Evolutionary conservation across 1,140 invertebrate genomes (phyloP).

Genomic region (Reticulitermes speratus): DNA sequence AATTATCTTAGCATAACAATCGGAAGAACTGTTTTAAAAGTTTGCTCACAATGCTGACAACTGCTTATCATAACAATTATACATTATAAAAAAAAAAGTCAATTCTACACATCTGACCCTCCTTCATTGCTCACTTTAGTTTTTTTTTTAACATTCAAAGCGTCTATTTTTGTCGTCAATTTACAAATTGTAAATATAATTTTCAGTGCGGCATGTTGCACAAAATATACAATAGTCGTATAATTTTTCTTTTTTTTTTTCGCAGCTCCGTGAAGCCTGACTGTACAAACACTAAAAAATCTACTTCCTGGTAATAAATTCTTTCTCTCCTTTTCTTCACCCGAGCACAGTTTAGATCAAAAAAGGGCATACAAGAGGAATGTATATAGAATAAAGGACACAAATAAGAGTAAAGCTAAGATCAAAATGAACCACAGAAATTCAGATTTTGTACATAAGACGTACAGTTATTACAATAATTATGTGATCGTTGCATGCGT

Average conservation of each 20-base stretch:
- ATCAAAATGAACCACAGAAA: constrained; percentile 11
- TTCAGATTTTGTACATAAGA: constrained; percentile 21
- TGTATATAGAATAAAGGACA: constrained; percentile 13
- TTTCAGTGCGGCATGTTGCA: constrained; percentile 7
- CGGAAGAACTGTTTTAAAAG: constrained; percentile 28
- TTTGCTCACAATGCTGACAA: background rate
- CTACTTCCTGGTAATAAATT: constrained; percentile 29
- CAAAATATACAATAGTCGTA: constrained; percentile 34
- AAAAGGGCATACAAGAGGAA: constrained; percentile 27
- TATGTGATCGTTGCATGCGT: constrained; percentile 24
- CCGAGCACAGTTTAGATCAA: background rate
- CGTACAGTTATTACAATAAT: constrained; percentile 16
- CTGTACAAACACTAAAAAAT: constrained; percentile 35
- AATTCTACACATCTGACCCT: constrained; percentile 4
- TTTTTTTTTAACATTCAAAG: constrained; percentile 33
- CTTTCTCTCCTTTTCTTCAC: constrained; percentile 25
- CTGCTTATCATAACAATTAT: constrained; percentile 19
- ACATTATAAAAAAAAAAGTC: constrained; percentile 15
- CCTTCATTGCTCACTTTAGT: background rate
- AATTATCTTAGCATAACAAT: constrained; percentile 25
- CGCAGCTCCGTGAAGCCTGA: constrained; percentile 20
- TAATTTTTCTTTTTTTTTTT: constrained; percentile 22
- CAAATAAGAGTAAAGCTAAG: constrained; percentile 32
- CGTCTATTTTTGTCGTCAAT: constrained; percentile 32
- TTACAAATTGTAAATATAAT: constrained; percentile 35